Evolutionary conservation across 2,113 vertebrate species (phyloP).

Genomic region (Cheilinus undulatus): DNA sequence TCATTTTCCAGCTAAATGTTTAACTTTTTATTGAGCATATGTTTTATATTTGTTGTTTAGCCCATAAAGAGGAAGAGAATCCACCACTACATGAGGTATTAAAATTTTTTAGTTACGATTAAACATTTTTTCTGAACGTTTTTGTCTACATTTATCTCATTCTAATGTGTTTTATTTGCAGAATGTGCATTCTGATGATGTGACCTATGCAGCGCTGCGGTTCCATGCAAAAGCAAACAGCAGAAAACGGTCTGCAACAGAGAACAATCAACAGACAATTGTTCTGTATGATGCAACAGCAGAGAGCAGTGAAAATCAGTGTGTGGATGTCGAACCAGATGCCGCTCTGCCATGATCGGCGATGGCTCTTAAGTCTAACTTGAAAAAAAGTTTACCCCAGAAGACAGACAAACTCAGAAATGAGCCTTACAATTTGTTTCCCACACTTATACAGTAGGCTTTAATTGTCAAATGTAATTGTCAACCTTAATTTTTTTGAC

Average conservation of each 20-base stretch:
- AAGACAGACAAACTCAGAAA: no score
- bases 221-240: background rate
- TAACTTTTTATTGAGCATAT: background rate
- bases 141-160: background rate
- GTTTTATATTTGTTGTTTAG: constrained; percentile 2
- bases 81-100: background rate
- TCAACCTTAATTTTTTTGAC: no score
- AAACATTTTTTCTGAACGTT: background rate
- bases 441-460: no score
- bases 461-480: no score
- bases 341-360: no score
- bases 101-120: no score
- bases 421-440: no score
- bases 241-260: background rate
- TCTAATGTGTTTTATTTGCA: background rate
- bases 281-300: constrained; percentile 47
- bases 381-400: no score
- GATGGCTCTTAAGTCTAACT: no score
- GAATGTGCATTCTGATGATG: background rate
- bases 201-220: constrained; percentile 36
- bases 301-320: no score
- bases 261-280: background rate
- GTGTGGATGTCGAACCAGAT: no score
- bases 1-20: no score
- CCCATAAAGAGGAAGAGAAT: background rate